Evolutionary conservation across 2,888 invertebrate genomes (phyloP).

Genomic region (Drosophila bunnanda): DNA sequence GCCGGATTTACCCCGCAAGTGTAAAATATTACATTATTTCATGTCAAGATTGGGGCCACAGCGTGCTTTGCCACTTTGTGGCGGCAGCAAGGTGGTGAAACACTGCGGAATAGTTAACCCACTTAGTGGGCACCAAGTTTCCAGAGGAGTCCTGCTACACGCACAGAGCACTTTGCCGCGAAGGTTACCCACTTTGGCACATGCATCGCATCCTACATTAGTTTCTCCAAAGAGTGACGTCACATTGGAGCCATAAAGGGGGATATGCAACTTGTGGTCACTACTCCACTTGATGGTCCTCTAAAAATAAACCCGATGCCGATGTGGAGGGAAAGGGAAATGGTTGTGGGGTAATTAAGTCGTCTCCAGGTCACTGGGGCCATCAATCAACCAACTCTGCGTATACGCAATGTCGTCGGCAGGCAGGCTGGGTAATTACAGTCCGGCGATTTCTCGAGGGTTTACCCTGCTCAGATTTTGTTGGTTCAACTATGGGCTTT

Average conservation of each 20-base stretch:
- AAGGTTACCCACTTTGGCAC: conserved; percentile 60
- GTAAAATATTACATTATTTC: conserved; percentile 77
- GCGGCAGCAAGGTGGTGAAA: conserved; percentile 29
- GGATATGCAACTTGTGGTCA: conserved; percentile 25
- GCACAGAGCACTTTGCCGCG: conserved; percentile 53
- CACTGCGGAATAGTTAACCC: conserved; percentile 69
- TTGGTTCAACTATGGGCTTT: conserved; percentile 2
- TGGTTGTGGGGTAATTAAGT: conserved; percentile 54
- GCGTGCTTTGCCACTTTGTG: conserved; percentile 62
- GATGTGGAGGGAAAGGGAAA: neutral
- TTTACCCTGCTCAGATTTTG: conserved; percentile 20
- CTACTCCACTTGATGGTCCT: conserved; percentile 18
- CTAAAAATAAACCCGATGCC: conserved; percentile 31
- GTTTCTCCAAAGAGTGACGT: conserved; percentile 41
- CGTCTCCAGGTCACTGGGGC: conserved; percentile 45
- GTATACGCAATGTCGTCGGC: conserved; percentile 33
- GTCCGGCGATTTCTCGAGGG: conserved; percentile 9
- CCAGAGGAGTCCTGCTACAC: conserved; percentile 56
- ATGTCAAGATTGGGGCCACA: conserved; percentile 67
- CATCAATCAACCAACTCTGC: conserved; percentile 67
- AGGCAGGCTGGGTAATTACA: conserved; percentile 23
- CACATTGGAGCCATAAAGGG: conserved; percentile 31
- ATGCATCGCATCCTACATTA: conserved; percentile 17
- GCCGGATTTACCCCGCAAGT: conserved; percentile 56
- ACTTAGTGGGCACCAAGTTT: conserved; percentile 50